Conservation (phyloP, 2,888 invertebrate genomes). For the Eurytoma californica region DNA sequence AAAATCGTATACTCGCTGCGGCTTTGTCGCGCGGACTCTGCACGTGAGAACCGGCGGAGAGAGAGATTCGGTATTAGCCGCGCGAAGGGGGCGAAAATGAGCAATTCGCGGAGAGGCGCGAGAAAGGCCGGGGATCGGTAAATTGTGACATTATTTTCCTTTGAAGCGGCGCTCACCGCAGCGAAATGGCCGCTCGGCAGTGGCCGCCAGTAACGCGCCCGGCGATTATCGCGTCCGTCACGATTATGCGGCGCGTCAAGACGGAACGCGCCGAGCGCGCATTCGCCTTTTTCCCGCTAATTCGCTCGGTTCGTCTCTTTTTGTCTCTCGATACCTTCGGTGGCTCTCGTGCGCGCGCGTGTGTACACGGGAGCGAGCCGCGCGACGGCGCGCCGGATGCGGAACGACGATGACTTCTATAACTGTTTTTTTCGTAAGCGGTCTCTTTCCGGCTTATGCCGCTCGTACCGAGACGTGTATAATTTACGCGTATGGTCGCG, state of each 20-base stretch:
- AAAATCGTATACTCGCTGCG: conserved; percentile 18
- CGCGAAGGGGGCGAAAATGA: conserved; percentile 8
- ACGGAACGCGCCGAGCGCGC: conserved; percentile 55
- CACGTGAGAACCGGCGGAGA: too few relatives aligned
- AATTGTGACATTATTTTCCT: conserved; percentile 58
- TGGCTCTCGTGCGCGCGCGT: conserved; percentile 13
- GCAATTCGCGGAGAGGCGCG: neutral
- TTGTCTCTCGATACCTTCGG: conserved; percentile 40
- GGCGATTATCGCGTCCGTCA: conserved; percentile 73
- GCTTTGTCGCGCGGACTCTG: neutral
- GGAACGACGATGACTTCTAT: conserved; percentile 67
- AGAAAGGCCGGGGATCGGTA: conserved; percentile 48
- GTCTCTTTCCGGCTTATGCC: conserved; percentile 69
- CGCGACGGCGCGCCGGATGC: conserved; percentile 59
- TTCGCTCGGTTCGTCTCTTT: conserved; percentile 39
- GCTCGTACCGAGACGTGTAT: conserved; percentile 48
- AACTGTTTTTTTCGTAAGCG: conserved; percentile 69
- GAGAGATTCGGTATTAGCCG: conserved; percentile 11
- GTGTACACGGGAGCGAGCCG: neutral
- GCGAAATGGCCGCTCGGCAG: conserved; percentile 59
- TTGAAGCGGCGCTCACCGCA: conserved; percentile 53
- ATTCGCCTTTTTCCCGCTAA: conserved; percentile 35
- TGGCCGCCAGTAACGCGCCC: conserved; percentile 61
- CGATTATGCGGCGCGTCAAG: conserved; percentile 71
- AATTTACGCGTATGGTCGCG: conserved; percentile 64